Evolutionary conservation across 2,797 vertebrate genomes (phyloP).

Genomic region (Jordanella pulchra): DNA sequence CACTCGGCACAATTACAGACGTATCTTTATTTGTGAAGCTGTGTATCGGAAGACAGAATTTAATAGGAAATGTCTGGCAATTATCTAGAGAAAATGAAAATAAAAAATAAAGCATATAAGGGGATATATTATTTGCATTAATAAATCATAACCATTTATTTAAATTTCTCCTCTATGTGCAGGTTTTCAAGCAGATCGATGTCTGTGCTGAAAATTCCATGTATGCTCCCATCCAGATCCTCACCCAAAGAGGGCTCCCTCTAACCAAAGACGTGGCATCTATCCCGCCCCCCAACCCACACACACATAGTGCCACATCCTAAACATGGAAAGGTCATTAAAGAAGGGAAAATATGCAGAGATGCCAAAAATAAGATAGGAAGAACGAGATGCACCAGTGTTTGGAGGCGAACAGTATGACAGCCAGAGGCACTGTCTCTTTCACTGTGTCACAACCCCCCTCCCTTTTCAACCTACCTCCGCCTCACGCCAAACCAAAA

Average conservation of each 20-base stretch:
- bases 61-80: background rate
- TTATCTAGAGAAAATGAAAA: slow-evolving; percentile 8
- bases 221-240: slow-evolving; percentile 45
- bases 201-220: slow-evolving; percentile 24
- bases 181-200: slow-evolving; percentile 1
- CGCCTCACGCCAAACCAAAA: slow-evolving; percentile 56
- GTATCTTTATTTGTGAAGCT: slow-evolving; percentile 5
- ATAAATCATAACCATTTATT: background rate
- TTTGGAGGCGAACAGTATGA: slow-evolving; percentile 59
- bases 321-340: slow-evolving; percentile 53
- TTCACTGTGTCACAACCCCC: slow-evolving; percentile 34
- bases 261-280: slow-evolving; percentile 67
- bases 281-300: slow-evolving; percentile 53
- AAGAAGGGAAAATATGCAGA: slow-evolving; percentile 54
- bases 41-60: slow-evolving; percentile 8
- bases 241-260: slow-evolving; percentile 81
- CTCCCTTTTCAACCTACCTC: too few species aligned
- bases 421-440: slow-evolving; percentile 74
- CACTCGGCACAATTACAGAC: slow-evolving; percentile 48
- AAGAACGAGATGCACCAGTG: slow-evolving; percentile 13
- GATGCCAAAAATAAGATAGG: slow-evolving; percentile 53
- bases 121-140: slow-evolving; percentile 16
- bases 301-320: slow-evolving; percentile 47
- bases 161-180: background rate
- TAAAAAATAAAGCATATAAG: slow-evolving; percentile 4